Evolutionary conservation across 2,113 vertebrate species (phyloP).

Genomic region (Laterallus jamaicensis): DNA sequence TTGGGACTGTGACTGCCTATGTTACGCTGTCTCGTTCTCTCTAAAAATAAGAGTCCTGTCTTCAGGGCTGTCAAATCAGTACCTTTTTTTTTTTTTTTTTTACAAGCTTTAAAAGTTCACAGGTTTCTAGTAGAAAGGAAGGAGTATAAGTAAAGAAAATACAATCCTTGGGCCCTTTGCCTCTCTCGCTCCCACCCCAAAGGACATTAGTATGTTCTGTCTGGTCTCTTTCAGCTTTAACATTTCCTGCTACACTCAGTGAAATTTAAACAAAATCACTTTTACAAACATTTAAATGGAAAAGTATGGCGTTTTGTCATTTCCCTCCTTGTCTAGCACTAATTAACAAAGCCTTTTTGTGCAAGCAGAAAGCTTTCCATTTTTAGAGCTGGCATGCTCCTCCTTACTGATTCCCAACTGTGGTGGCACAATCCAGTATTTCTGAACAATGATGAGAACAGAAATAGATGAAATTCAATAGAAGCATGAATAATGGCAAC

Average conservation of each 20-base stretch:
- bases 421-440: slow-evolving; percentile 65
- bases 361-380: slow-evolving; percentile 56
- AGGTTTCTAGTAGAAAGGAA: not conserved
- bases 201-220: slow-evolving; percentile 8
- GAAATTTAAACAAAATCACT: slow-evolving; percentile 67
- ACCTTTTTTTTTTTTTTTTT: not conserved
- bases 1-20: not conserved
- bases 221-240: slow-evolving; percentile 55
- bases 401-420: slow-evolving; percentile 54
- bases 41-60: not conserved
- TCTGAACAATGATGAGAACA: slow-evolving; percentile 68
- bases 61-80: not conserved
- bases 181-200: not conserved
- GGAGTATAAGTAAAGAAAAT: slow-evolving; percentile 3
- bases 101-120: not conserved
- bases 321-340: slow-evolving; percentile 30
- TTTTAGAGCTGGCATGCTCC: slow-evolving; percentile 57
- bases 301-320: slow-evolving; percentile 54
- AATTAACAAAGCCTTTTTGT: slow-evolving; percentile 62
- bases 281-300: slow-evolving; percentile 55
- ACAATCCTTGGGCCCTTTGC: not conserved
- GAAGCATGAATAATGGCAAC: slow-evolving; percentile 54
- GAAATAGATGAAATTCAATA: slow-evolving; percentile 64
- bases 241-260: slow-evolving; percentile 55
- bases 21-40: not conserved